These are phyloP conservation scores for Aspidapion aeneum DNA, from an alignment of 2,888 invertebrate species.

Conservation along the genomic window DNA sequence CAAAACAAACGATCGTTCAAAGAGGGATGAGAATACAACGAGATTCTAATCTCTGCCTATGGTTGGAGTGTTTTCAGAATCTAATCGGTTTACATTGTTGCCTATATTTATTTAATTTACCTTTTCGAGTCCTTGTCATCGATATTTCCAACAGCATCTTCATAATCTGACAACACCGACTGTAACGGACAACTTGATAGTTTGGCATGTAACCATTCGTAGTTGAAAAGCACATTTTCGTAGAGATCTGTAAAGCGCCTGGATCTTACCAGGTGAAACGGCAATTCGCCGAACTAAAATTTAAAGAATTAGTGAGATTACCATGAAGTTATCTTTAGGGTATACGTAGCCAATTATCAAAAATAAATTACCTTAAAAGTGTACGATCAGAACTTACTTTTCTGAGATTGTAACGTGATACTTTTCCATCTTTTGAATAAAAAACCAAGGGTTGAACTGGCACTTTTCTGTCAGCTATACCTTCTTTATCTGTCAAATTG, in stretches of 20 bases:
- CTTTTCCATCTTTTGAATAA: conserved; percentile 83
- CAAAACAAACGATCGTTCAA: too few relatives aligned
- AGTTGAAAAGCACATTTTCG: conserved; percentile 92
- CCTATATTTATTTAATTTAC: too few relatives aligned
- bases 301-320: too few relatives aligned
- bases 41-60: too few relatives aligned
- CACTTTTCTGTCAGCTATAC: conserved; percentile 89
- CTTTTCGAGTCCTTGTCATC: conserved; percentile 78
- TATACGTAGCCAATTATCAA: too few relatives aligned
- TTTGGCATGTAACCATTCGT: conserved; percentile 96
- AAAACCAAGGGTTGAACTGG: conserved; percentile 92
- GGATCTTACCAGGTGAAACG: conserved; percentile 90
- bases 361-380: too few relatives aligned
- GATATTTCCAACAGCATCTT: conserved; percentile 83
- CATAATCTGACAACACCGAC: conserved; percentile 91
- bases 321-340: too few relatives aligned
- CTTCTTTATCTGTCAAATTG: conserved; percentile 83
- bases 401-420: conserved; percentile 87
- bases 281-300: conserved; percentile 95
- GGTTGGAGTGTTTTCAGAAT: too few relatives aligned
- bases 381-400: conserved; percentile 72
- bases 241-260: conserved; percentile 88
- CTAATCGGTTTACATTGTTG: too few relatives aligned
- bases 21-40: too few relatives aligned
- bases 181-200: conserved; percentile 93